Evolutionary conservation across 2,888 invertebrate genomes (phyloP).

Genomic region (Drosophila testacea): DNA sequence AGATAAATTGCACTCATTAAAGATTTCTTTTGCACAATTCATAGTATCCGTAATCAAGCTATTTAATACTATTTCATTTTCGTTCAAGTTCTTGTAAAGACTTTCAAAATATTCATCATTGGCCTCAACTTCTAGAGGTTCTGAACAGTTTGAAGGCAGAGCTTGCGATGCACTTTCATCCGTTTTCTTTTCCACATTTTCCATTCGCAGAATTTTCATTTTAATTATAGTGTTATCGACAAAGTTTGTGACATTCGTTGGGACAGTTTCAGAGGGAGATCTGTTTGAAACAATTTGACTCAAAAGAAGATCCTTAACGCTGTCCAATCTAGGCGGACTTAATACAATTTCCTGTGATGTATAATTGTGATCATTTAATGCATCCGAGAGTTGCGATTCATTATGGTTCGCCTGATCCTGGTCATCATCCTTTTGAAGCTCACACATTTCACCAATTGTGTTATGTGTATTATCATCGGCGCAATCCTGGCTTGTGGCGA

Average conservation of each 20-base stretch:
- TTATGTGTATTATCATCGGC: constrained; percentile 3
- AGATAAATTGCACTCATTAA: constrained; percentile 63
- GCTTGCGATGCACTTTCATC: constrained; percentile 10
- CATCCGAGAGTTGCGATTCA: constrained; percentile 35
- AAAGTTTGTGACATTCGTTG: constrained; percentile 51
- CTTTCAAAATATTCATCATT: constrained; percentile 63
- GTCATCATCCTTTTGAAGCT: constrained; percentile 11
- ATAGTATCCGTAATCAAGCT: constrained; percentile 48
- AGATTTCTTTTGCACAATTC: constrained; percentile 67
- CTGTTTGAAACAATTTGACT: constrained; percentile 55
- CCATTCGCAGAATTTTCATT: constrained; percentile 41
- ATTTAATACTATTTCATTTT: constrained; percentile 15
- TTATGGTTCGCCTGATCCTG: neutral
- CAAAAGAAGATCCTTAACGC: constrained; percentile 46
- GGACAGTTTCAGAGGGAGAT: constrained; percentile 12
- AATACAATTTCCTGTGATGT: constrained; percentile 52
- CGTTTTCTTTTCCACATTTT: constrained; percentile 13
- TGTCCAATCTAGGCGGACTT: constrained; percentile 22
- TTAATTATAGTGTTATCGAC: constrained; percentile 57
- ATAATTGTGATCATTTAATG: constrained; percentile 77
- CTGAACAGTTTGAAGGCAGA: constrained; percentile 62
- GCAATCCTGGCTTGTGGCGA: constrained; percentile 15
- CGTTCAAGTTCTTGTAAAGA: constrained; percentile 43
- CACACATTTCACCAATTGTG: constrained; percentile 49
- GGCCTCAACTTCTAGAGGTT: constrained; percentile 63